Evolutionary conservation across 2,113 vertebrate species (phyloP).

Genomic region (Catharus minimus): DNA sequence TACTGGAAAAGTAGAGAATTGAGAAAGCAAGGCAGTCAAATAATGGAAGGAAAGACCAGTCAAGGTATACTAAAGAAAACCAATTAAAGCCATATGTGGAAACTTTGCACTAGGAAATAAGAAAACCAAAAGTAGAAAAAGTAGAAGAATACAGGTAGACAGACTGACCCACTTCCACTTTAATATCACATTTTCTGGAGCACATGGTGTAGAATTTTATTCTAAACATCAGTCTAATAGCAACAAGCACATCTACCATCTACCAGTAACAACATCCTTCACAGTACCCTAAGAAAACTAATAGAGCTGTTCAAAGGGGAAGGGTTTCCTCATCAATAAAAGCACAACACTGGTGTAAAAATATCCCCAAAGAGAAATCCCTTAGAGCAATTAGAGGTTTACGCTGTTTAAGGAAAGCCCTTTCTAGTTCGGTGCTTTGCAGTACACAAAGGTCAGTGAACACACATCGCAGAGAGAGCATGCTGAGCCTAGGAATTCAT

Average conservation of each 20-base stretch:
- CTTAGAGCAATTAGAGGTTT: slow-evolving; percentile 1
- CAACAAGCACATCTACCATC: neutral
- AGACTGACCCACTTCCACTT: neutral
- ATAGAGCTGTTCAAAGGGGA: neutral
- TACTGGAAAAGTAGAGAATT: neutral
- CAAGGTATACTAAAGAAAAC: neutral
- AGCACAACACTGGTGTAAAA: neutral
- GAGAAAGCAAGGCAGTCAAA: neutral
- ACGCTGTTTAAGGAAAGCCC: neutral
- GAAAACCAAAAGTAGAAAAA: neutral
- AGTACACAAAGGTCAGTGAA: neutral
- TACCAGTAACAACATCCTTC: neutral
- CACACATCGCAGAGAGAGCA: neutral
- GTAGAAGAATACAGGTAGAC: neutral
- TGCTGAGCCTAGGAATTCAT: neutral
- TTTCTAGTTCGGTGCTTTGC: neutral
- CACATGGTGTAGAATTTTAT: neutral
- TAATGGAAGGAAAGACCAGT: neutral
- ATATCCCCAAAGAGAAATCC: neutral
- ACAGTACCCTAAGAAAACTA: slow-evolving; percentile 7
- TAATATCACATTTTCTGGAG: neutral
- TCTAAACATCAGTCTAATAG: neutral
- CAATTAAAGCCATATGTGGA: neutral
- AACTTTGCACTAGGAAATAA: neutral
- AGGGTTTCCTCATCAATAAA: neutral